Percentiles rank a stretch among this genome's conserved stretches.
These are phyloP conservation scores for Calameuta pallipes DNA, from an alignment of 2,888 invertebrate genomes.

Conservation along the genomic window DNA sequence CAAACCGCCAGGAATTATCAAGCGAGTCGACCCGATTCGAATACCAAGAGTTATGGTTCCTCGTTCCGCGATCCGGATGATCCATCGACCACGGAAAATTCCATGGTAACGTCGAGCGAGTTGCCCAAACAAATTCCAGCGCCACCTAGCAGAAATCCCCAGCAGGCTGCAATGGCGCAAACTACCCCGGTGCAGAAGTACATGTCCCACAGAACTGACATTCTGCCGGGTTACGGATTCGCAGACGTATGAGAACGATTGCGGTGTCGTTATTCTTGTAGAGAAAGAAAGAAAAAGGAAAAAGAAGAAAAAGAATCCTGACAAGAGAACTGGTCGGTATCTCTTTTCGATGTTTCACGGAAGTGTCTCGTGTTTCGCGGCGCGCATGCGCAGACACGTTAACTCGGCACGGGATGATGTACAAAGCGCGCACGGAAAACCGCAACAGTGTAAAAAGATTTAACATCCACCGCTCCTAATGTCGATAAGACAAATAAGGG, in stretches of 20 bases:
- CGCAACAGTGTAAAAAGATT: not conserved
- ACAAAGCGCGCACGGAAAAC: not conserved
- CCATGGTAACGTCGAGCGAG: conserved; percentile 63
- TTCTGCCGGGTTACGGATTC: conserved; percentile 48
- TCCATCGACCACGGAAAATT: conserved; percentile 51
- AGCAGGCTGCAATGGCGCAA: conserved; percentile 43
- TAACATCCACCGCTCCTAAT: not conserved
- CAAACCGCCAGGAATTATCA: conserved; percentile 5
- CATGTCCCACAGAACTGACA: conserved; percentile 44
- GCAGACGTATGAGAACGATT: conserved; percentile 35
- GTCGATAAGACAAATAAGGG: not conserved
- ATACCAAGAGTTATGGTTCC: conserved; percentile 1
- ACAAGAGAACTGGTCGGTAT: not conserved
- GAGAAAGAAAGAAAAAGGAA: not conserved
- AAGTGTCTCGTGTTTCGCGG: not conserved
- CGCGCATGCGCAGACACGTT: not conserved
- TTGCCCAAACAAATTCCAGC: conserved; percentile 66
- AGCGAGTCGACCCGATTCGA: not conserved
- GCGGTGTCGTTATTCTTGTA: not conserved
- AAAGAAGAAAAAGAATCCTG: not conserved
- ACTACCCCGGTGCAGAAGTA: conserved; percentile 59
- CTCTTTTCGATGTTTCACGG: not conserved
- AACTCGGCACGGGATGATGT: not conserved
- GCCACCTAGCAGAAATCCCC: conserved; percentile 56
- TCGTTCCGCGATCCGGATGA: conserved; percentile 21